Percentiles rank a stretch among this genome's conserved stretches.
These are phyloP conservation scores for Mystacornis crossleyi DNA, from an alignment of 2,113 vertebrate species.

Conservation along the genomic window DNA sequence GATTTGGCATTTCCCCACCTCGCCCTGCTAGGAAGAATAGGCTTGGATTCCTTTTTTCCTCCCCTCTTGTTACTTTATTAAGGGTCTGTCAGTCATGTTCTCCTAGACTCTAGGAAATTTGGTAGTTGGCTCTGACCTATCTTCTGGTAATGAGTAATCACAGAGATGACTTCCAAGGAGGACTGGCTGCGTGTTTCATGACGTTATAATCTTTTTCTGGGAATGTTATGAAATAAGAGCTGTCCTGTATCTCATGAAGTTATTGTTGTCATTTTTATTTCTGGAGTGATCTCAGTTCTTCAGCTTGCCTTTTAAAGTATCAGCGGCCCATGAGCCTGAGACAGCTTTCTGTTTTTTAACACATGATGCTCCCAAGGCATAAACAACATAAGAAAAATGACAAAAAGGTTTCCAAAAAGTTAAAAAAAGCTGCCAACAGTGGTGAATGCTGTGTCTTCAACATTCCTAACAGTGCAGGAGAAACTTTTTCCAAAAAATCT, in stretches of 20 bases:
- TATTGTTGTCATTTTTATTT: slow-evolving; percentile 9
- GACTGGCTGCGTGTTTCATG: accelerated
- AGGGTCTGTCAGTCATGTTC: background rate
- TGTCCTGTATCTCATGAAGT: background rate
- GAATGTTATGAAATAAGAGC: background rate
- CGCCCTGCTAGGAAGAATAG: background rate
- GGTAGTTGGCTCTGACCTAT: background rate
- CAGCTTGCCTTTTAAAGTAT: background rate
- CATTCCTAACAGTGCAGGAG: background rate
- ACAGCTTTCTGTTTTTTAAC: background rate
- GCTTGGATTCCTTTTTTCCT: background rate
- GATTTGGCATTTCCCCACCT: background rate
- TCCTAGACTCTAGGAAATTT: background rate
- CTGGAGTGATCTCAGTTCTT: background rate
- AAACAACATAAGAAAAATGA: background rate
- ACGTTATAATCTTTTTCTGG: background rate
- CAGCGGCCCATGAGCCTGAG: background rate
- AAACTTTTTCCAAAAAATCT: background rate
- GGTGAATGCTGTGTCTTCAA: background rate
- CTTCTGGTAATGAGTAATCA: background rate
- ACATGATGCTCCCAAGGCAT: background rate
- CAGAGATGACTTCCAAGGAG: background rate
- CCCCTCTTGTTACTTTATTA: background rate
- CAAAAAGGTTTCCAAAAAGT: background rate
- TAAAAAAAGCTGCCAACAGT: background rate